Conservation (phyloP, 2,888 invertebrate species). For the Meandrusa payeni region DNA sequence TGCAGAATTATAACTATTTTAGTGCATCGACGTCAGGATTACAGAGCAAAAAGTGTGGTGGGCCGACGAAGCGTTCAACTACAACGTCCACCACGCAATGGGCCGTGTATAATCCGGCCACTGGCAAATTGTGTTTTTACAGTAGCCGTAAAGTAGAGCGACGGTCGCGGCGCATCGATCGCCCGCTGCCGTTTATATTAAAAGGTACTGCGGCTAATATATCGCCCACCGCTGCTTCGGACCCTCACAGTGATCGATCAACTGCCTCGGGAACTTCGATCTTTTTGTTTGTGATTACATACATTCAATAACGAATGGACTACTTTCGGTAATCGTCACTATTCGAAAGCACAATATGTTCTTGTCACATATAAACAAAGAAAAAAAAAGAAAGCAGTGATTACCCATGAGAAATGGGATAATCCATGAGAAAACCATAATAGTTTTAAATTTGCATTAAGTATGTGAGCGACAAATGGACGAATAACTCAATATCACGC, state of each 20-base stretch:
- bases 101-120: constrained; percentile 57
- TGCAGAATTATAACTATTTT: constrained; percentile 35
- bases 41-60: constrained; percentile 33
- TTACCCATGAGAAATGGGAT: too few species aligned
- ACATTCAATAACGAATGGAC: not conserved
- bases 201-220: constrained; percentile 40
- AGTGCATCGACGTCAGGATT: constrained; percentile 28
- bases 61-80: constrained; percentile 40
- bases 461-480: too few species aligned
- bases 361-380: too few species aligned
- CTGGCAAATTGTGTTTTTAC: constrained; percentile 63
- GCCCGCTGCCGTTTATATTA: constrained; percentile 49
- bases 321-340: too few species aligned
- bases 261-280: constrained; percentile 16
- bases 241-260: constrained; percentile 34
- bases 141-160: constrained; percentile 58
- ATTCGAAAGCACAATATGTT: too few species aligned
- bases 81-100: constrained; percentile 47
- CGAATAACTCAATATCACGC: too few species aligned
- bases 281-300: constrained; percentile 1
- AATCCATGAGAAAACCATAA: too few species aligned
- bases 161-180: constrained; percentile 46
- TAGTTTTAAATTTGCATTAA: too few species aligned
- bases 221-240: constrained; percentile 27
- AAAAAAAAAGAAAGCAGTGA: too few species aligned